Percentiles rank a stretch among this genome's conserved stretches.
Evolutionary conservation across 2,888 invertebrate genomes (phyloP).

Genomic region (Philaethria dido): DNA sequence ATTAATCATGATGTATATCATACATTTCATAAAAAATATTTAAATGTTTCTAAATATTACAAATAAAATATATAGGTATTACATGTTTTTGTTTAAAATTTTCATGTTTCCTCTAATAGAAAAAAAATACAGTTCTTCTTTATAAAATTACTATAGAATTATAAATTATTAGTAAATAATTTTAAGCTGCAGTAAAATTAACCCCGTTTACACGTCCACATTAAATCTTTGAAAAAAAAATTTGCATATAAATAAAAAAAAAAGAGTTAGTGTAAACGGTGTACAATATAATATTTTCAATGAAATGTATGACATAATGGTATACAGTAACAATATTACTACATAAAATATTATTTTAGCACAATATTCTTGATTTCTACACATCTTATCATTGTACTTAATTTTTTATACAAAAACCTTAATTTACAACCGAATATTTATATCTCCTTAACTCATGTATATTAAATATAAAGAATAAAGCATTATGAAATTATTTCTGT

Average conservation of each 20-base stretch:
- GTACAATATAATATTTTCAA: not conserved
- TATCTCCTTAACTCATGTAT: slow-evolving; percentile 14
- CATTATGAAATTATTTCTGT: not conserved
- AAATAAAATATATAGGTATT: no score
- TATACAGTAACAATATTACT: not conserved
- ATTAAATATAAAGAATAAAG: not conserved
- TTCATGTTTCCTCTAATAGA: not conserved
- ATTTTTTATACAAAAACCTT: not conserved
- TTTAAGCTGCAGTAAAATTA: not conserved
- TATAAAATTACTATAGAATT: no score
- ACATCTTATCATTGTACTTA: not conserved
- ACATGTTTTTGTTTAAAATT: not conserved
- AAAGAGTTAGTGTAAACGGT: not conserved
- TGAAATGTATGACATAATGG: slow-evolving; percentile 11
- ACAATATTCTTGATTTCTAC: not conserved
- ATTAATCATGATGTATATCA: not conserved
- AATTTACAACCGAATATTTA: not conserved
- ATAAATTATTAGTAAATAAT: not conserved
- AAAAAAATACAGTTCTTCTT: not conserved
- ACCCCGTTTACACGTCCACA: slow-evolving; percentile 1
- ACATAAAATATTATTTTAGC: slow-evolving; percentile 15
- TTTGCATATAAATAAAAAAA: not conserved
- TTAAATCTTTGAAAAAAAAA: not conserved
- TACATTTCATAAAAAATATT: slow-evolving; percentile 5
- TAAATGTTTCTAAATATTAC: no score